phyloP scores from a whole-genome alignment of 2,113 vertebrate genomes.

The Elaphurus davidianus region DNA sequence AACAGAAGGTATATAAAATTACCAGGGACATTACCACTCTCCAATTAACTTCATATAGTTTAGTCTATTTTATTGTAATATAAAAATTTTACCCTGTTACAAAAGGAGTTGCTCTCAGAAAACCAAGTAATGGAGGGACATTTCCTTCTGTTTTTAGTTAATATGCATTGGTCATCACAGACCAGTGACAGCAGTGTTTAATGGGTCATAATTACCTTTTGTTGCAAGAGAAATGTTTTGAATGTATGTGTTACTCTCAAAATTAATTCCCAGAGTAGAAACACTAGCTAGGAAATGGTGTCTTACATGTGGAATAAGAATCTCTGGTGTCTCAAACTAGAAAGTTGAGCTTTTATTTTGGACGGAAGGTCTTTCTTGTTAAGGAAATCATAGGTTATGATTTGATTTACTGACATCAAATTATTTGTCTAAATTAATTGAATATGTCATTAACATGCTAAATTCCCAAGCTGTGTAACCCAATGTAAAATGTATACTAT shows the following conservation, averaged over 20 bases:
- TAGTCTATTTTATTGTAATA: background rate
- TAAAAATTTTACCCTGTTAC: background rate
- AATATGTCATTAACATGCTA: background rate
- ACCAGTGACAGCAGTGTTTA: background rate
- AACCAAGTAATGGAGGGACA: background rate
- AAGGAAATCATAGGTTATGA: background rate
- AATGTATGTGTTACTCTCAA: background rate
- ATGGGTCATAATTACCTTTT: background rate
- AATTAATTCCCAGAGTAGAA: background rate
- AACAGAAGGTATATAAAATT: background rate
- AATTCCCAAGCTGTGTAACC: background rate
- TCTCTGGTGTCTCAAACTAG: background rate
- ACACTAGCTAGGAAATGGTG: background rate
- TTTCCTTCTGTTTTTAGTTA: background rate
- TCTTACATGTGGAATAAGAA: background rate
- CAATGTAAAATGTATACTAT: background rate
- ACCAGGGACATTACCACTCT: background rate
- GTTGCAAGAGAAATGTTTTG: background rate
- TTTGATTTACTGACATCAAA: constrained; percentile 22
- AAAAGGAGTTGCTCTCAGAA: background rate
- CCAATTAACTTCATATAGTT: background rate
- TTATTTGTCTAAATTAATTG: background rate
- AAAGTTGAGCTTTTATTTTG: constrained; percentile 2
- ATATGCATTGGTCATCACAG: background rate
- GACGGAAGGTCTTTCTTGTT: background rate